Percentiles rank a stretch among this genome's conserved stretches.
Evolutionary conservation across 2,888 invertebrate genomes (phyloP).

Genomic region (Allygus modestus): DNA sequence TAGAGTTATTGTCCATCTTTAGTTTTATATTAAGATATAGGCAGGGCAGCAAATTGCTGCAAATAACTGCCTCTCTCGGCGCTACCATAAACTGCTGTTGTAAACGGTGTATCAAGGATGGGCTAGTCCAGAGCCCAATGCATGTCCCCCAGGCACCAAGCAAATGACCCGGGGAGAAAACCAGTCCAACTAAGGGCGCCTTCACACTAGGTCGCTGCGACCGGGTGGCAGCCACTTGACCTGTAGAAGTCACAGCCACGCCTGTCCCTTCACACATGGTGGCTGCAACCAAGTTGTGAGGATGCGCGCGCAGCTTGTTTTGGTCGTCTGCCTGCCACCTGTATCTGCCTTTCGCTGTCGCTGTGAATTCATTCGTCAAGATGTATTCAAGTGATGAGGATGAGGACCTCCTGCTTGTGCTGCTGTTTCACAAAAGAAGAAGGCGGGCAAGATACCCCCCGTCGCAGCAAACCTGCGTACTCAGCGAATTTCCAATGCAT

Average conservation of each 20-base stretch:
- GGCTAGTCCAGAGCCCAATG: no score
- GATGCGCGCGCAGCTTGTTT: constrained; percentile 13
- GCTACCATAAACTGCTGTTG: no score
- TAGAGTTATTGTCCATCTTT: no score
- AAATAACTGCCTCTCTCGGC: no score
- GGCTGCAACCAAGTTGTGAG: background rate
- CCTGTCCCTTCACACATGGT: constrained; percentile 11
- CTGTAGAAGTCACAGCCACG: constrained; percentile 2
- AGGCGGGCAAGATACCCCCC: constrained; percentile 39
- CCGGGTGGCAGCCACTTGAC: background rate
- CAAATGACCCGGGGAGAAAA: no score
- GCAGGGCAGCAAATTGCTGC: no score
- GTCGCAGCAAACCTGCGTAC: no score
- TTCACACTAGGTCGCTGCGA: constrained; percentile 38
- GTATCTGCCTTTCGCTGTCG: constrained; percentile 3
- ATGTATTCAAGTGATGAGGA: constrained; percentile 25
- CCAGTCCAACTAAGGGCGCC: background rate
- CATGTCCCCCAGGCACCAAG: no score
- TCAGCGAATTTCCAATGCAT: no score
- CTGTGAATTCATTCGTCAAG: constrained; percentile 1
- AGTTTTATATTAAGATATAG: no score
- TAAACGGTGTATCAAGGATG: no score
- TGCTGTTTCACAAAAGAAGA: background rate
- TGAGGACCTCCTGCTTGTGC: constrained; percentile 21
- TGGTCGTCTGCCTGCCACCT: constrained; percentile 6